Evolutionary conservation across 2,797 vertebrate genomes (phyloP), one percentile per base, ranked within the genome.

Genomic region (Agapornis canus): DNA sequence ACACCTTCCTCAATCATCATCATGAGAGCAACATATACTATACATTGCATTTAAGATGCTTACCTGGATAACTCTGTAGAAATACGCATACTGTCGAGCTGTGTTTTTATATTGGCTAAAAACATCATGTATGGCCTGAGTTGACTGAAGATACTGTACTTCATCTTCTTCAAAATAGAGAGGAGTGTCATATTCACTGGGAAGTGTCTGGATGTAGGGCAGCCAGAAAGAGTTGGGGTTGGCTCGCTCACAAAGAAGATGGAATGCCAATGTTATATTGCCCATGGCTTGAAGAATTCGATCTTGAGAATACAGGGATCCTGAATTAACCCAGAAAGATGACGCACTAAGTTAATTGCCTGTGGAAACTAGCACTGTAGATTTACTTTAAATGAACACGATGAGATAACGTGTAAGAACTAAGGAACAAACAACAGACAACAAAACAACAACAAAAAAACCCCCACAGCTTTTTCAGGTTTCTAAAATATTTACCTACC

Each of bases 91-190:
- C 92, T 99, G 99, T 19, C 99, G 98, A 7, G 99, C 99, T 4
- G 99, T 99, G 97, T 99, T 99, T 97, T 99, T 99, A 86, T 99
- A 99, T 97, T 99, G 99, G 97, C 98, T 99, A 90, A 99, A 98
- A 83, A 99, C 97, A 35, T 99, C 99, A 26, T 99, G 99, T 85
- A 99, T 97, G 17, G 99, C 99, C 97, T 99, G 99, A 9, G 99
- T 99, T 49, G 98, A 98, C 83, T 99, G 98, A 90, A 99, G 98
- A 95, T 98, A 98, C 86, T 98, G 98, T 43, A 99, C 99, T 95
- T 99, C 99, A 2, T 99, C 99, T 96, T 99, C 99, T 93, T 99
- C 98, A 90, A 99, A 99, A 97, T 99, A 99, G 23, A 99, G 98
- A 10, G 99, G 99, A 2, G 99, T 99, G 96, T 99, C 98, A 8